Evolutionary conservation across 2,888 invertebrate genomes (phyloP).

Genomic region (Cynaeus angustus): DNA sequence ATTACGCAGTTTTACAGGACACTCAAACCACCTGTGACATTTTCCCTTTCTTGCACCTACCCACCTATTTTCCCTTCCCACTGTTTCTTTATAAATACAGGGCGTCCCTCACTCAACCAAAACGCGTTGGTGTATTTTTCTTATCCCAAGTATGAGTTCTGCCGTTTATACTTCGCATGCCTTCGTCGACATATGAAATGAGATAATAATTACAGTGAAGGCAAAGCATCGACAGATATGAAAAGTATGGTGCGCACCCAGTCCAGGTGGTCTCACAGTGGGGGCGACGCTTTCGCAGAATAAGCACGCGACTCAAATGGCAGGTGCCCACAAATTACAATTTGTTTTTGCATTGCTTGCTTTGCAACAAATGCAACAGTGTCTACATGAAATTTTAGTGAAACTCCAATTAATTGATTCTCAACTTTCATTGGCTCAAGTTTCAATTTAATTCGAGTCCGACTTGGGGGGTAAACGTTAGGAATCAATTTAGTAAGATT

Average conservation of each 20-base stretch:
- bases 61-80: slow-evolving; percentile 5
- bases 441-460: slow-evolving; percentile 1
- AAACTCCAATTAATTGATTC: not conserved
- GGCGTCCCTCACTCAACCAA: not conserved
- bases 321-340: slow-evolving; percentile 35
- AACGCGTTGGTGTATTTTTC: slow-evolving; percentile 10
- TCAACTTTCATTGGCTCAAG: not conserved
- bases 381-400: slow-evolving; percentile 13
- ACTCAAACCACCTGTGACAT: not conserved
- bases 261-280: slow-evolving; percentile 35
- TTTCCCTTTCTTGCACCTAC: not conserved
- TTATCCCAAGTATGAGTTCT: slow-evolving; percentile 7
- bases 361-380: slow-evolving; percentile 32
- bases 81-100: slow-evolving; percentile 1
- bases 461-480: too few species aligned
- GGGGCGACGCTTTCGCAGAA: slow-evolving; percentile 40
- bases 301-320: slow-evolving; percentile 27
- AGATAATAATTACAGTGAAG: slow-evolving; percentile 29
- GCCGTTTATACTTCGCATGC: slow-evolving; percentile 19
- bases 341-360: slow-evolving; percentile 2
- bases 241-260: slow-evolving; percentile 31
- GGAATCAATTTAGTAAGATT: slow-evolving; percentile 13
- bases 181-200: slow-evolving; percentile 18
- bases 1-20: too few species aligned
- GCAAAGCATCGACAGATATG: slow-evolving; percentile 32